Conservation (phyloP, 2,888 invertebrate species). For the Dasysyrphus tricinctus region DNA sequence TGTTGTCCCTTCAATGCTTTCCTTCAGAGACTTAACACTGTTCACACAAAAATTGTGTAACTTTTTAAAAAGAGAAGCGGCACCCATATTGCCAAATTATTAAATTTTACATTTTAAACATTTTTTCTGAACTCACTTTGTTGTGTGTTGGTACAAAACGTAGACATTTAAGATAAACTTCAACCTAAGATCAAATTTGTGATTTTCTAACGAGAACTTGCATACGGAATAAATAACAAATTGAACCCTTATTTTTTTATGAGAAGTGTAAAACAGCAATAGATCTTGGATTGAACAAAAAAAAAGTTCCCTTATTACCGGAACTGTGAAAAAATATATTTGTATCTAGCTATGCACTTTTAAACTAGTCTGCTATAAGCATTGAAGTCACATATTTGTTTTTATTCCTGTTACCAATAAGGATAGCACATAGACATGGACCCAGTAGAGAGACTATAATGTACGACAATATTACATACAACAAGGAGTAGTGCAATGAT, state of each 20-base stretch:
- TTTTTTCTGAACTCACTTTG: too few species aligned
- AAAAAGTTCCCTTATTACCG: slow-evolving; percentile 60
- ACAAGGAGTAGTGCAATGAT: slow-evolving; percentile 12
- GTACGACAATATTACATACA: background rate
- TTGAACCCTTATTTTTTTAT: background rate
- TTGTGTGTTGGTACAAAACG: too few species aligned
- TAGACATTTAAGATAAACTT: too few species aligned
- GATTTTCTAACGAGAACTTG: too few species aligned
- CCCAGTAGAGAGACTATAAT: background rate
- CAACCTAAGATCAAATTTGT: too few species aligned
- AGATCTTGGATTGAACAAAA: slow-evolving; percentile 37
- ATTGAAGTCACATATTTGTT: slow-evolving; percentile 42
- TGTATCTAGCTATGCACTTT: slow-evolving; percentile 39
- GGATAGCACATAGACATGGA: slow-evolving; percentile 4
- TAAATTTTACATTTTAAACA: too few species aligned
- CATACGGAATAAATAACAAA: too few species aligned
- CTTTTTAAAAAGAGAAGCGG: too few species aligned
- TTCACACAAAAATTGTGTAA: background rate
- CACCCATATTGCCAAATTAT: too few species aligned
- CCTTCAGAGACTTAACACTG: background rate
- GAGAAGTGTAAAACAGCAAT: slow-evolving; percentile 8
- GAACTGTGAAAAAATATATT: slow-evolving; percentile 27
- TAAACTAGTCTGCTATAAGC: slow-evolving; percentile 37
- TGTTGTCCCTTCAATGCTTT: slow-evolving; percentile 20
- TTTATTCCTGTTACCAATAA: slow-evolving; percentile 5